Conservation (phyloP, 1,140 invertebrate genomes). For the Caenorhabditis briggsae region DNA sequence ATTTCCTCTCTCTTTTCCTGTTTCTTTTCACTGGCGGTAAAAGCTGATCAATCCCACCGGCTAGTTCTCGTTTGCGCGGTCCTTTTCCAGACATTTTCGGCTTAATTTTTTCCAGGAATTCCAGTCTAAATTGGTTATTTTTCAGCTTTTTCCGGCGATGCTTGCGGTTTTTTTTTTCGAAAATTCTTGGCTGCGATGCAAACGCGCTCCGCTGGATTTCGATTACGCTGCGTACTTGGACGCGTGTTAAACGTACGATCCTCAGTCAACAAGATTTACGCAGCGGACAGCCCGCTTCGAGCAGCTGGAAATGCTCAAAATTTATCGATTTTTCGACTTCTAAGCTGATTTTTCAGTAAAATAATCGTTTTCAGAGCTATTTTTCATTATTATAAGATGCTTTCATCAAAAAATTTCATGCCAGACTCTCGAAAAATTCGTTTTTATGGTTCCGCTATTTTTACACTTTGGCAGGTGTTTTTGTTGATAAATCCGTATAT, state of each 20-base stretch:
- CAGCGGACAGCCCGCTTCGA: conserved; percentile 33
- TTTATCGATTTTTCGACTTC: not conserved
- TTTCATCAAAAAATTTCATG: no score
- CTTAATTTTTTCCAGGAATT: not conserved
- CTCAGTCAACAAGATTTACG: conserved; percentile 25
- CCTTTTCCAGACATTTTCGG: not conserved
- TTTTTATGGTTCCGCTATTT: no score
- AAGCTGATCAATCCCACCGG: not conserved
- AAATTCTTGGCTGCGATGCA: not conserved
- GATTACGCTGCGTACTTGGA: conserved; percentile 19
- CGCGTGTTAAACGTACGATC: conserved; percentile 30
- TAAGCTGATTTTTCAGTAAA: not conserved
- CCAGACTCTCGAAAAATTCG: no score
- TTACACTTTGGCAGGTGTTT: no score
- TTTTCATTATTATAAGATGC: no score
- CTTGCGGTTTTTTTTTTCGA: not conserved
- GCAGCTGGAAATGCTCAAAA: not conserved
- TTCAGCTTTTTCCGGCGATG: not conserved
- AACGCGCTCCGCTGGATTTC: not conserved
- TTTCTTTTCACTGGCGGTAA: not conserved
- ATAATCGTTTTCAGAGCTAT: no score
- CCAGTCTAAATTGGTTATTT: not conserved
- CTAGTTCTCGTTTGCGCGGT: not conserved
- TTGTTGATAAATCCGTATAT: no score
- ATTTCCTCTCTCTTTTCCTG: not conserved